Conservation (phyloP, 2,113 vertebrate species). For the Microcebus murinus region DNA sequence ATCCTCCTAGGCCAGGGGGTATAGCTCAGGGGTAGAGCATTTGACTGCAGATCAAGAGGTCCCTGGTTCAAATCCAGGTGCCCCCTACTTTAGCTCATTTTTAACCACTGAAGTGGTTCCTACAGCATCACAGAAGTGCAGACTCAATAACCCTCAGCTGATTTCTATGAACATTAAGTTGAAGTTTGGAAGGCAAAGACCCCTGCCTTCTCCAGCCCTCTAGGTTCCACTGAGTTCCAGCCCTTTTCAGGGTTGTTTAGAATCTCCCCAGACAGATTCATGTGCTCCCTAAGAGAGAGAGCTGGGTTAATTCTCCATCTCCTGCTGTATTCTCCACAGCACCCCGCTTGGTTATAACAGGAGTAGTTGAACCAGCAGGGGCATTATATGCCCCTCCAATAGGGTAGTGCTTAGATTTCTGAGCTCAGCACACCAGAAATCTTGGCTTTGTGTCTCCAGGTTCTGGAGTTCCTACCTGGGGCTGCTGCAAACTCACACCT, state of each 20-base stretch:
- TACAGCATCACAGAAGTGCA: neutral
- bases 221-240: neutral
- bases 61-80: slow-evolving; percentile 16
- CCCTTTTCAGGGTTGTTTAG: neutral
- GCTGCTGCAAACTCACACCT: neutral
- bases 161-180: neutral
- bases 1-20: accelerated
- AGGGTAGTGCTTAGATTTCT: neutral
- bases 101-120: neutral
- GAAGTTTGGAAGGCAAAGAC: neutral
- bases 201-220: neutral
- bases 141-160: neutral
- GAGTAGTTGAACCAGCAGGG: accelerated
- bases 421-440: neutral
- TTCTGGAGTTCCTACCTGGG: neutral
- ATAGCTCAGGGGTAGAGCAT: slow-evolving; percentile 31
- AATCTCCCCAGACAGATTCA: neutral
- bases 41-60: slow-evolving; percentile 27
- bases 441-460: neutral
- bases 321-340: neutral
- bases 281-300: neutral
- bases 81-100: neutral
- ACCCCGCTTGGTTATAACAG: neutral
- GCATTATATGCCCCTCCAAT: no score
- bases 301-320: neutral